Conservation (phyloP, 2,113 vertebrate species). For the Vulpes lagopus region DNA sequence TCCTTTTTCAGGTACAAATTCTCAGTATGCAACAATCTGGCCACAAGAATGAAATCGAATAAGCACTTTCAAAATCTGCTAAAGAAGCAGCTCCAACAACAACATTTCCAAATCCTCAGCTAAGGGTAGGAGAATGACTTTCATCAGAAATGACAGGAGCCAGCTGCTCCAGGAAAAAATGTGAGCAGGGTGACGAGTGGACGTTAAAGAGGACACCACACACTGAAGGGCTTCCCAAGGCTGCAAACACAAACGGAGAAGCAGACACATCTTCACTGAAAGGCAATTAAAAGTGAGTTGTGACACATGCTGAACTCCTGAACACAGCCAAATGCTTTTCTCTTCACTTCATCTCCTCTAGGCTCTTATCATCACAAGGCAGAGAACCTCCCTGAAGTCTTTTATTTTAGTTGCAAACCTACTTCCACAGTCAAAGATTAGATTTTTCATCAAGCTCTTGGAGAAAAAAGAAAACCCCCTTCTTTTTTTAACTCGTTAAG, state of each 20-base stretch:
- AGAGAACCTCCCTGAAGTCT: constrained; percentile 44
- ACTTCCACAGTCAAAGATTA: constrained; percentile 36
- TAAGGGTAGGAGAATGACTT: neutral
- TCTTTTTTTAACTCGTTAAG: neutral
- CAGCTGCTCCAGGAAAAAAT: constrained; percentile 73
- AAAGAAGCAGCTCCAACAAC: constrained; percentile 49
- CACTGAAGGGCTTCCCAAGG: constrained; percentile 66
- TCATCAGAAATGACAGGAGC: constrained; percentile 51
- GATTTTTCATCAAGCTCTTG: neutral
- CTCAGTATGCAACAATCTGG: constrained; percentile 23
- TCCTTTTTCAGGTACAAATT: constrained; percentile 49
- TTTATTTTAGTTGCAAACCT: constrained; percentile 67
- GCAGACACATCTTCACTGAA: constrained; percentile 80
- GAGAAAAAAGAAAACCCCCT: neutral
- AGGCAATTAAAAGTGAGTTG: constrained; percentile 84
- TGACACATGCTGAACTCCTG: constrained; percentile 56
- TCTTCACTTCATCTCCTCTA: constrained; percentile 19
- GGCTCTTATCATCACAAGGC: constrained; percentile 61
- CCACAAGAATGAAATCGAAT: constrained; percentile 53
- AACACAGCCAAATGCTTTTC: constrained; percentile 60
- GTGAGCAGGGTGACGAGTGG: constrained; percentile 56
- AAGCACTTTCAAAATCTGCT: constrained; percentile 62
- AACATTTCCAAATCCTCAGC: constrained; percentile 64
- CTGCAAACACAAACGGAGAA: constrained; percentile 68
- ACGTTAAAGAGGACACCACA: constrained; percentile 71